Evolutionary conservation across 2,797 vertebrate species (phyloP).

Genomic region (Myiothlypis coronata): DNA sequence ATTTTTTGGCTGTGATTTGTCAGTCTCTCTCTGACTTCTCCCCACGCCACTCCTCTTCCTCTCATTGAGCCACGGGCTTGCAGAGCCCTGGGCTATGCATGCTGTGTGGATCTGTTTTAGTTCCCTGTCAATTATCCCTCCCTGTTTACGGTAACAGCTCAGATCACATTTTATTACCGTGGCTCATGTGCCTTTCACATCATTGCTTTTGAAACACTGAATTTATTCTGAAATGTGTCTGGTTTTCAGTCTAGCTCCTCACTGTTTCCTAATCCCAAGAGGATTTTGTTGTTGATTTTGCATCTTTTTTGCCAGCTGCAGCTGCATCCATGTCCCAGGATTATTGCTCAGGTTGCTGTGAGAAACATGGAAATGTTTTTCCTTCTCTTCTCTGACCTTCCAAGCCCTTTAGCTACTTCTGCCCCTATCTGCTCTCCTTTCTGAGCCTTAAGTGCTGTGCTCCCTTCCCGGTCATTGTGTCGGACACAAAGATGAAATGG

Average conservation of each 20-base stretch:
- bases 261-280: not conserved
- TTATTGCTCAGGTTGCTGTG: not conserved
- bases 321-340: not conserved
- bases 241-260: constrained; percentile 4
- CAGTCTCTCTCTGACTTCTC: not conserved
- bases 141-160: constrained; percentile 47
- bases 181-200: constrained; percentile 38
- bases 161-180: constrained; percentile 43
- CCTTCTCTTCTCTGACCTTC: not conserved
- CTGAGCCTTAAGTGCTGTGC: not conserved
- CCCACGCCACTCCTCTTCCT: not conserved
- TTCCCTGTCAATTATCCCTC: constrained; percentile 57
- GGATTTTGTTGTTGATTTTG: not conserved
- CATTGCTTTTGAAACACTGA: constrained; percentile 24
- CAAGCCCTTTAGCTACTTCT: not conserved
- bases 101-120: constrained; percentile 19
- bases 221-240: not conserved
- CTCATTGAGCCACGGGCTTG: not conserved
- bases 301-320: not conserved
- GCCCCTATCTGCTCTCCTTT: not conserved
- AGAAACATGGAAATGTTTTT: not conserved
- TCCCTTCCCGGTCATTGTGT: not conserved
- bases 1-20: not conserved
- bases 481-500: not conserved
- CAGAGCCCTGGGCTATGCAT: not conserved